These are phyloP conservation scores for Acleris literana DNA, from an alignment of 2,888 invertebrate species.

Conservation along the genomic window DNA sequence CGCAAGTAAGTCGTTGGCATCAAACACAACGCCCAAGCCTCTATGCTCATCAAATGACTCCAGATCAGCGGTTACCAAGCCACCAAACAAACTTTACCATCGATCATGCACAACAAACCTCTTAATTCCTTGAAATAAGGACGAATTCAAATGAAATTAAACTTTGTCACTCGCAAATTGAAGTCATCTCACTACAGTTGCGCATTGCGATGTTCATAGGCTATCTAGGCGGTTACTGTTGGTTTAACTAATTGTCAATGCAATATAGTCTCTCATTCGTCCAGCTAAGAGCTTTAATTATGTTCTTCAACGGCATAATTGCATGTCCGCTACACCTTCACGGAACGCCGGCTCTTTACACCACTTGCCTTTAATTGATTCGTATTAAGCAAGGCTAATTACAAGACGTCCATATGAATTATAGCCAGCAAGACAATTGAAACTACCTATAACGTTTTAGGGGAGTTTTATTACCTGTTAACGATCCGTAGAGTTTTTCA, in stretches of 20 bases:
- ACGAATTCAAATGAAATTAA: background rate
- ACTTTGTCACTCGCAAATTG: slow-evolving; percentile 5
- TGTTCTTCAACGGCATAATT: slow-evolving; percentile 7
- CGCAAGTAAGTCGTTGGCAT: slow-evolving; percentile 12
- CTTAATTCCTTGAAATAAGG: background rate
- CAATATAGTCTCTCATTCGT: background rate
- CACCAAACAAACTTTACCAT: background rate
- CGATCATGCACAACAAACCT: background rate
- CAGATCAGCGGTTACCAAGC: slow-evolving; percentile 14
- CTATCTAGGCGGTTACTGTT: background rate
- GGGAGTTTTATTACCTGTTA: slow-evolving; percentile 43
- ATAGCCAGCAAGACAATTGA: slow-evolving; percentile 40
- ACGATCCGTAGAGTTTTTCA: slow-evolving; percentile 19
- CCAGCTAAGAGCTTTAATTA: slow-evolving; percentile 14
- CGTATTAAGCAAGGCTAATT: slow-evolving; percentile 48
- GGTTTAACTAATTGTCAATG: background rate
- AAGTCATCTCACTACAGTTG: slow-evolving; percentile 19
- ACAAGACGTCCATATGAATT: slow-evolving; percentile 35
- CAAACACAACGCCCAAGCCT: slow-evolving; percentile 8
- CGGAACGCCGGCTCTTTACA: slow-evolving; percentile 33
- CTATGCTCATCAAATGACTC: slow-evolving; percentile 13
- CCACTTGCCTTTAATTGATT: slow-evolving; percentile 49
- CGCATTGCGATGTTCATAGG: slow-evolving; percentile 18
- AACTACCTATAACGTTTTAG: slow-evolving; percentile 33
- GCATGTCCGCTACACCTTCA: slow-evolving; percentile 34